phyloP scores from a whole-genome alignment of 2,113 vertebrate genomes.

The Suncus etruscus region DNA sequence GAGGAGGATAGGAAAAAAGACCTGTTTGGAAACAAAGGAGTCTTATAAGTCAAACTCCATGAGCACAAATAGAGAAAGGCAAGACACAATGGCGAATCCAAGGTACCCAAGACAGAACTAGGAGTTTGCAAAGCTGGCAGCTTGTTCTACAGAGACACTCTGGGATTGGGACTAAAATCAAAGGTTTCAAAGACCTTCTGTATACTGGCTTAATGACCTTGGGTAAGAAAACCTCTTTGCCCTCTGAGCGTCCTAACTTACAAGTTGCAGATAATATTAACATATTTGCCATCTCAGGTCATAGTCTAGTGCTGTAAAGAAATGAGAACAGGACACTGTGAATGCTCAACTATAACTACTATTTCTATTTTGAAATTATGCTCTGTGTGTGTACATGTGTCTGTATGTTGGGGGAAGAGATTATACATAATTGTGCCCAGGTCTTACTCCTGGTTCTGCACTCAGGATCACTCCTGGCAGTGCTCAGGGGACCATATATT shows the following conservation, averaged over 20 bases:
- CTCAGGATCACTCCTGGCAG: too few relatives aligned
- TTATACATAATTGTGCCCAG: too few relatives aligned
- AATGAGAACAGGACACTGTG: neutral
- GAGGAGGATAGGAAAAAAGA: neutral
- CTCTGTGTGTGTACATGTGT: too few relatives aligned
- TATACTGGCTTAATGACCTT: neutral
- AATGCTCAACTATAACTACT: neutral
- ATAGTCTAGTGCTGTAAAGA: neutral
- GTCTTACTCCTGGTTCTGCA: too few relatives aligned
- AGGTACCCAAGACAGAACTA: neutral
- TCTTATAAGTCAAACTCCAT: neutral
- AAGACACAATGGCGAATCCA: neutral
- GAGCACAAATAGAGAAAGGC: neutral
- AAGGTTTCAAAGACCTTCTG: slow-evolving; percentile 15
- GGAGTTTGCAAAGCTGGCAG: neutral
- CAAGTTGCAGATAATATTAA: neutral
- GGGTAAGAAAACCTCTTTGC: neutral
- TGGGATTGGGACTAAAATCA: neutral
- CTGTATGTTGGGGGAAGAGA: too few relatives aligned
- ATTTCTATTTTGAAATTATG: neutral
- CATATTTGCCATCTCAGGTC: neutral
- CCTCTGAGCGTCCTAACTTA: too few relatives aligned
- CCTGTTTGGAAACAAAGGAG: neutral
- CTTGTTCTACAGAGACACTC: neutral
- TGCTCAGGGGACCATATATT: too few relatives aligned